Evolutionary conservation across 2,888 invertebrate genomes (phyloP).

Genomic region (Syrista parreyssii): DNA sequence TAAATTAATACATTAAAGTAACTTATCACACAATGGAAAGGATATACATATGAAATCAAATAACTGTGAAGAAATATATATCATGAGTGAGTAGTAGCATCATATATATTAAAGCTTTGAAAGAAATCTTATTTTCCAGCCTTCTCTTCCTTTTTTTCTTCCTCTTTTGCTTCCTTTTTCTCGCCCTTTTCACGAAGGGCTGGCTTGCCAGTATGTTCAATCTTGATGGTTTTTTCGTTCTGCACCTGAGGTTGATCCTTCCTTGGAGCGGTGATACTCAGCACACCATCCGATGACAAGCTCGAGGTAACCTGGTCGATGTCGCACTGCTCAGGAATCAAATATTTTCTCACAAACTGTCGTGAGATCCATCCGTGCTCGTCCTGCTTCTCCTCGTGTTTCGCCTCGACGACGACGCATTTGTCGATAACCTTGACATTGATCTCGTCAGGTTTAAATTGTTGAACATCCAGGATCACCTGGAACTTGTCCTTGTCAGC

Average conservation of each 20-base stretch:
- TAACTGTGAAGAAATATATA: not conserved
- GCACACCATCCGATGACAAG: conserved; percentile 78
- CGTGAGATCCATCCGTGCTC: conserved; percentile 84
- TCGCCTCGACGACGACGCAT: conserved; percentile 77
- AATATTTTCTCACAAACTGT: conserved; percentile 79
- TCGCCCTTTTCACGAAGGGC: conserved; percentile 7
- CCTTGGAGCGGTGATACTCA: conserved; percentile 74
- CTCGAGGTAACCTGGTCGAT: conserved; percentile 77
- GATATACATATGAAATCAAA: not conserved
- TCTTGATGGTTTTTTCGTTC: conserved; percentile 14
- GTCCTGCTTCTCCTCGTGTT: conserved; percentile 84
- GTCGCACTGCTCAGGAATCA: conserved; percentile 78
- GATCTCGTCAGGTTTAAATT: conserved; percentile 80
- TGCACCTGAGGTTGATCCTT: conserved; percentile 16
- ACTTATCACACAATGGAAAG: not conserved
- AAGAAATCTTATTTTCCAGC: not conserved
- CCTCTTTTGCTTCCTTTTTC: not conserved
- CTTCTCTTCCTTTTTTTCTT: not conserved
- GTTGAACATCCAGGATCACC: conserved; percentile 82
- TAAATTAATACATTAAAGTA: not conserved
- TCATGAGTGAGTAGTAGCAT: not conserved
- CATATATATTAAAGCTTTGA: not conserved
- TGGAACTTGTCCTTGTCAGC: conserved; percentile 76
- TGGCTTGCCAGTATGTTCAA: conserved; percentile 20
- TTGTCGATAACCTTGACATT: conserved; percentile 78